A percentile compares a stretch with the other conserved stretches of the same genome.
Evolutionary conservation across 2,797 vertebrate species (phyloP).

Genomic region (Danio kyathit): DNA sequence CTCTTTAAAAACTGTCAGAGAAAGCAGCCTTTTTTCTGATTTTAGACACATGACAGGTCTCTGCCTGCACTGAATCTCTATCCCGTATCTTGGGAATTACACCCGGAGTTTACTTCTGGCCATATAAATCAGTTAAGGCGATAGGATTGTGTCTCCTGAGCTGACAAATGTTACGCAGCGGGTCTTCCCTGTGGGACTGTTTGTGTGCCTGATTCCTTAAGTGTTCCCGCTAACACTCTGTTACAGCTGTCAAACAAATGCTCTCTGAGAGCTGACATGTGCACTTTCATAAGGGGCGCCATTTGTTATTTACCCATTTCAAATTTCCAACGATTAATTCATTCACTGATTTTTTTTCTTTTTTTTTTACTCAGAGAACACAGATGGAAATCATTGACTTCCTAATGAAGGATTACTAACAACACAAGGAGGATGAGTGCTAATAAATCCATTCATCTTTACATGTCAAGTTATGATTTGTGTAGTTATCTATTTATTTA

Average conservation of each 20-base stretch:
- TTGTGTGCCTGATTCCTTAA: constrained; percentile 42
- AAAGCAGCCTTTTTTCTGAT: not conserved
- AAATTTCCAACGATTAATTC: constrained; percentile 63
- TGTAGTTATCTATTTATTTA: too few relatives aligned
- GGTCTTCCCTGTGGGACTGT: constrained; percentile 28
- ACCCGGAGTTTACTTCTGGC: constrained; percentile 6
- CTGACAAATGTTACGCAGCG: not conserved
- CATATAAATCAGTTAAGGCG: constrained; percentile 12
- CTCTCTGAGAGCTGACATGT: constrained; percentile 65
- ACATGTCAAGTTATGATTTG: constrained; percentile 22
- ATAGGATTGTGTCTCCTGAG: not conserved
- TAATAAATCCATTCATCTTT: constrained; percentile 51
- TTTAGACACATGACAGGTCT: constrained; percentile 1
- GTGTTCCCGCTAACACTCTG: constrained; percentile 51
- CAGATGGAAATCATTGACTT: constrained; percentile 59
- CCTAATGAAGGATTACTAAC: constrained; percentile 62
- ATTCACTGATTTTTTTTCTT: constrained; percentile 9
- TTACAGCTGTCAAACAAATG: constrained; percentile 59
- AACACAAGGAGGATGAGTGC: constrained; percentile 36
- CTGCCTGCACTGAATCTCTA: constrained; percentile 32
- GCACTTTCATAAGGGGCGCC: constrained; percentile 61
- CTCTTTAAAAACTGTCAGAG: not conserved
- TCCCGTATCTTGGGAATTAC: constrained; percentile 28
- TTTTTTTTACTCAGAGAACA: constrained; percentile 28
- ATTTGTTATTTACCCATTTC: constrained; percentile 61